phyloP scores from a whole-genome alignment of 1,140 invertebrate species.

The Drosophila fuyamai region DNA sequence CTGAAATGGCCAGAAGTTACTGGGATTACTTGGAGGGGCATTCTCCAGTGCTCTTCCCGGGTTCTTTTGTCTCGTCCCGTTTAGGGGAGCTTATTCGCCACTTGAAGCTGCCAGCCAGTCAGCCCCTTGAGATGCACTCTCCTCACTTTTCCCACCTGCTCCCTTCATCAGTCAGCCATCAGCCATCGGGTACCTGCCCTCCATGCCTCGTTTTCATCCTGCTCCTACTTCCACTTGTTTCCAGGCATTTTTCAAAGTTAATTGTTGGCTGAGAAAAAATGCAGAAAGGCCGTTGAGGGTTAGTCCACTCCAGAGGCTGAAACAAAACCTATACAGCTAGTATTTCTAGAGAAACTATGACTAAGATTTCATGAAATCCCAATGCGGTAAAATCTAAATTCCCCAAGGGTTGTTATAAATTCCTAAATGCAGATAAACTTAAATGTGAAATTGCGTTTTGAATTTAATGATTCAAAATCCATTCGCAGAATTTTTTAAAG shows the following conservation, averaged over 20 bases:
- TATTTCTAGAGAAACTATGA: slow-evolving; percentile 15
- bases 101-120: slow-evolving; percentile 35
- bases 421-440: not conserved
- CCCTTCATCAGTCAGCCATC: slow-evolving; percentile 11
- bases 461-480: no score
- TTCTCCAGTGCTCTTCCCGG: slow-evolving; percentile 24
- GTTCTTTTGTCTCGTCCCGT: slow-evolving; percentile 44
- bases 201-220: slow-evolving; percentile 1
- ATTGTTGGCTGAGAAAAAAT: slow-evolving; percentile 51
- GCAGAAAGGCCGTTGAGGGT: slow-evolving; percentile 19
- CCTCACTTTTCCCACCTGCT: slow-evolving; percentile 17
- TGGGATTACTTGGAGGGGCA: slow-evolving; percentile 28
- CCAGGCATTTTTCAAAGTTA: slow-evolving; percentile 59
- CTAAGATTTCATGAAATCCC: not conserved
- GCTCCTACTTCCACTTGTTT: slow-evolving; percentile 31
- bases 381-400: slow-evolving; percentile 1
- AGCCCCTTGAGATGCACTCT: slow-evolving; percentile 51
- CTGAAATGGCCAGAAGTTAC: slow-evolving; percentile 36
- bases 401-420: not conserved
- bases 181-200: slow-evolving; percentile 20
- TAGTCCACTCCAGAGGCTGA: not conserved
- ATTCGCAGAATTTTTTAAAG: no score
- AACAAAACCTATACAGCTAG: slow-evolving; percentile 2
- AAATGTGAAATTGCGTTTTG: no score
- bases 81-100: slow-evolving; percentile 52